Conservation (phyloP, 2,113 vertebrate genomes). For the Atrichornis clamosus region DNA sequence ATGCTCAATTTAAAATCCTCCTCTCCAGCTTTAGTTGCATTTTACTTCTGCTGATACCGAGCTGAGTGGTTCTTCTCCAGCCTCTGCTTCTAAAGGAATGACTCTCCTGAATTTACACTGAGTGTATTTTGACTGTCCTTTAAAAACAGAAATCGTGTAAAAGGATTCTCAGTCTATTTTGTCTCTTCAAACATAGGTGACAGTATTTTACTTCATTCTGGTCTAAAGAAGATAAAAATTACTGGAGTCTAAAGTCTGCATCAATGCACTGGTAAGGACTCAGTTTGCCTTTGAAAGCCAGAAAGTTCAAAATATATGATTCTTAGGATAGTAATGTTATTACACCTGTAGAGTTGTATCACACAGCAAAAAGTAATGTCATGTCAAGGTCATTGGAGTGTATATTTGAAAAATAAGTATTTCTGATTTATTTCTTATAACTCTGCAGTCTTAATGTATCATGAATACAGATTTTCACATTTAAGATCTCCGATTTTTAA, state of each 20-base stretch:
- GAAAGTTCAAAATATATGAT: not conserved
- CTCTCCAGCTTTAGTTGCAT: not conserved
- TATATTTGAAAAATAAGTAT: not conserved
- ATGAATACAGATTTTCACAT: not conserved
- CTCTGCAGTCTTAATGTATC: not conserved
- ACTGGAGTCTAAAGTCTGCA: not conserved
- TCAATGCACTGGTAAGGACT: not conserved
- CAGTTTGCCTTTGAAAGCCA: not conserved
- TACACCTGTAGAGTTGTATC: not conserved
- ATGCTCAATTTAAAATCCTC: not conserved
- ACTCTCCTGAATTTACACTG: not conserved
- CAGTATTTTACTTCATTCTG: not conserved
- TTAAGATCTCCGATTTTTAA: not conserved
- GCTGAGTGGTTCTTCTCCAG: not conserved
- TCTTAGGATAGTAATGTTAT: not conserved
- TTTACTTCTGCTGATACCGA: not conserved
- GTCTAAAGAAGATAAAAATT: not conserved
- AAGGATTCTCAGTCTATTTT: not conserved
- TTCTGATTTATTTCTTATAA: not conserved
- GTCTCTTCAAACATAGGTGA: not conserved
- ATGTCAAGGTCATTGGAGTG: not conserved
- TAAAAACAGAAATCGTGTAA: not conserved
- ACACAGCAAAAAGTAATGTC: not conserved
- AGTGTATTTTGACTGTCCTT: not conserved
- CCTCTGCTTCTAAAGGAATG: not conserved